Percentiles rank a stretch among this genome's conserved stretches.
These are phyloP conservation scores for Lamellibrachia columna DNA, from an alignment of 2,888 invertebrate species.

Conservation along the genomic window DNA sequence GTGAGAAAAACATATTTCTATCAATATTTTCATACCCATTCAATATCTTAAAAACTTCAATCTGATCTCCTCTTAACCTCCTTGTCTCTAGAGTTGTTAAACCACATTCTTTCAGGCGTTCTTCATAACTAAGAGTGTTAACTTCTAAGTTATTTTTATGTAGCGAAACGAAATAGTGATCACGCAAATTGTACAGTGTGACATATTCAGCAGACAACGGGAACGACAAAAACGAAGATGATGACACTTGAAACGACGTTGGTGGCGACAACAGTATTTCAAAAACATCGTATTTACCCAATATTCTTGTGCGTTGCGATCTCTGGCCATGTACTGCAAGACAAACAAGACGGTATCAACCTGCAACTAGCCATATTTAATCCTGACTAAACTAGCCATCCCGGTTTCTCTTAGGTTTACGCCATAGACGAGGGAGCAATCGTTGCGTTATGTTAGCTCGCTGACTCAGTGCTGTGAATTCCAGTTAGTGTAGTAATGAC, in stretches of 20 bases:
- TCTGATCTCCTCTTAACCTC: too few species aligned
- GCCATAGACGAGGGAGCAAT: background rate
- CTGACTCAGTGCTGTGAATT: background rate
- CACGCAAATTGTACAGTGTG: too few species aligned
- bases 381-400: background rate
- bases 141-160: too few species aligned
- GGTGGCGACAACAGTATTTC: background rate
- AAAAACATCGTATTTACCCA: background rate
- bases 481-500: background rate
- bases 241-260: too few species aligned
- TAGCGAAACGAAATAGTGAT: too few species aligned
- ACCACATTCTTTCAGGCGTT: too few species aligned
- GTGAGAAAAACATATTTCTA: too few species aligned
- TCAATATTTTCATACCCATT: too few species aligned
- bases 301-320: background rate
- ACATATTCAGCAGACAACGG: background rate
- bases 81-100: too few species aligned
- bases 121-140: too few species aligned
- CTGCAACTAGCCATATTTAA: background rate
- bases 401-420: background rate
- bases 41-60: too few species aligned
- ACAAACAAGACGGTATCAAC: background rate
- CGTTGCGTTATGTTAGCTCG: background rate
- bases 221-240: background rate
- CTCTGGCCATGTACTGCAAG: constrained; percentile 4